Evolutionary conservation across 2,797 vertebrate species (phyloP), one percentile per base, ranked within the genome.

Genomic region (Pteropus rufus): DNA sequence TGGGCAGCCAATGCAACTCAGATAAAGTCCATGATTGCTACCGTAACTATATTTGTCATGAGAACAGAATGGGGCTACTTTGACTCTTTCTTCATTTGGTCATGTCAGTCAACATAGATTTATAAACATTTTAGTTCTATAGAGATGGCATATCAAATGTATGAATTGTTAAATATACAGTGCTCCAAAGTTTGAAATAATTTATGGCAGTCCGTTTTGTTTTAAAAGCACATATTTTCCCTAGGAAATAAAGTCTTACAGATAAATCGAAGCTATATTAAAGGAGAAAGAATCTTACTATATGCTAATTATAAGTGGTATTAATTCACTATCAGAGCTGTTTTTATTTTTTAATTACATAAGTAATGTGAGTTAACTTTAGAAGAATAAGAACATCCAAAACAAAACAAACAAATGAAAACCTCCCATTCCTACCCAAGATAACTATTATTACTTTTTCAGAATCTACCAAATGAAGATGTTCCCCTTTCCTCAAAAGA

Each of bases 251-350:
- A 72, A 92, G 5, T 39, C 64, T 86, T 73, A 58, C 26, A 79
- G n/a, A 10, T 75, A 95, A 95, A 89, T 11, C 49, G 39, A 86
- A 83, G 39, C 49, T 12, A 5, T 36, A 58, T 36, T 65, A 73
- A 84, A 87, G 21, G 4, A 19, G 49, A 87, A 93, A 82, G 9
- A 62, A 77, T 76, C 5, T 58, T 36, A 14, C 10, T 52, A 1
- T 46, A 26, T 72, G 52, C 56, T 94, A 92, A 95, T 93, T 95
- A 89, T 87, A 91, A 96, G 62, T 91, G 84, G 3, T 49, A 79
- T 31, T 31, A 82, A 49, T 11, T 85, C 9, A 92, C 69, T 91
- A 44, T 94, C 3, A 69, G 69, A n/a, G 39, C 2, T 7, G 76
- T 93, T 93, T 90, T 73, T 24, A 75, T 36, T 88, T 89, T 94